phyloP scores from a whole-genome alignment of 2,113 vertebrate species.

The Pteropus alecto region DNA sequence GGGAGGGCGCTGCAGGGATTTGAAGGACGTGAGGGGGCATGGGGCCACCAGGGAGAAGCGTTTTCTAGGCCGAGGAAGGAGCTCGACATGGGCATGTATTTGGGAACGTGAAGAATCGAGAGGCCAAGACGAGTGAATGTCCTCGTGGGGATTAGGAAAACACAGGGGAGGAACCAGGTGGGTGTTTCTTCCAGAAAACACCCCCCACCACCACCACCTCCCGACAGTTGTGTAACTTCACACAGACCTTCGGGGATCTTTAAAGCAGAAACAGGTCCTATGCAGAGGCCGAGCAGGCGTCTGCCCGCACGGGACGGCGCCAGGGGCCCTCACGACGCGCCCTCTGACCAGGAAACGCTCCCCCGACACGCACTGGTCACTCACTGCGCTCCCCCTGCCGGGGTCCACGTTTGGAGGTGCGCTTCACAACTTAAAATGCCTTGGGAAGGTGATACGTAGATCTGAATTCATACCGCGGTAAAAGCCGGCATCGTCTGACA shows the following conservation, averaged over 20 bases:
- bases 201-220: not conserved
- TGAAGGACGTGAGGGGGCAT: not conserved
- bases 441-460: not conserved
- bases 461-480: conserved; percentile 2
- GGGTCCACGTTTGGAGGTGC: not conserved
- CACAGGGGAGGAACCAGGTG: not conserved
- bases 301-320: fast-evolving
- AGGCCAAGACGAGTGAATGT: not conserved
- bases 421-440: not conserved
- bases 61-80: not conserved
- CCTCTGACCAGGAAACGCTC: not conserved
- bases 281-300: not conserved
- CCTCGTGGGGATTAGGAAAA: conserved; percentile 18
- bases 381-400: not conserved
- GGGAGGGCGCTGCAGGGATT: fast-evolving
- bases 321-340: not conserved
- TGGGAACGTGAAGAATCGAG: not conserved
- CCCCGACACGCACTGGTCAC: fast-evolving
- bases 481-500: not conserved
- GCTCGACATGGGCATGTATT: not conserved
- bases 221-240: not conserved
- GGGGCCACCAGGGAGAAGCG: not conserved
- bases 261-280: not conserved
- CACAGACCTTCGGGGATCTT: not conserved
- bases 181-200: conserved; percentile 21